Evolutionary conservation across 2,113 vertebrate species (phyloP).

Genomic region (Bolborhynchus lineola): DNA sequence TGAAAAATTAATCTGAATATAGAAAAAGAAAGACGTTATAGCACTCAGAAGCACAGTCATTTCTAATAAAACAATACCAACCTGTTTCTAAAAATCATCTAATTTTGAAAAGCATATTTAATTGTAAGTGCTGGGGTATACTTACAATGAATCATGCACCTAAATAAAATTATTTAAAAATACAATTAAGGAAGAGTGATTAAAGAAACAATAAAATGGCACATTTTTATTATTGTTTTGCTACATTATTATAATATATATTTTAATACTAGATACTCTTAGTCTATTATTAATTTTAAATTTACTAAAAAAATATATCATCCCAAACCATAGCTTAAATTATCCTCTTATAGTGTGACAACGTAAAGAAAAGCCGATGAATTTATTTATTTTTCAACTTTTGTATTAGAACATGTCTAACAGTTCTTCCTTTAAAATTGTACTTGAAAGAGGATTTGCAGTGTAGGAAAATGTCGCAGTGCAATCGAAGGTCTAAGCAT

Average conservation of each 20-base stretch:
- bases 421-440: too few relatives aligned
- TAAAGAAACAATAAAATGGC: not conserved
- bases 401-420: too few relatives aligned
- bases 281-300: too few relatives aligned
- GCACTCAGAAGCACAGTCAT: not conserved
- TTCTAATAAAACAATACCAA: not conserved
- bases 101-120: not conserved
- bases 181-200: not conserved
- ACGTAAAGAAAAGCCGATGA: too few relatives aligned
- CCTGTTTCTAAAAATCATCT: not conserved
- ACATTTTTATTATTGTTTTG: not conserved
- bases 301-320: too few relatives aligned
- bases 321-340: too few relatives aligned
- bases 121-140: not conserved
- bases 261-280: too few relatives aligned
- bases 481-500: too few relatives aligned
- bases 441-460: too few relatives aligned
- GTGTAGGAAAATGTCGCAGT: too few relatives aligned
- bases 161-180: not conserved
- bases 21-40: not conserved
- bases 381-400: too few relatives aligned
- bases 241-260: not conserved
- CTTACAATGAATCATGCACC: not conserved
- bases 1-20: not conserved
- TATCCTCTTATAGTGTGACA: too few relatives aligned